Base-by-base conservation (phyloP, 2,113 vertebrate species). In the Oenanthe oenanthe region DNA sequence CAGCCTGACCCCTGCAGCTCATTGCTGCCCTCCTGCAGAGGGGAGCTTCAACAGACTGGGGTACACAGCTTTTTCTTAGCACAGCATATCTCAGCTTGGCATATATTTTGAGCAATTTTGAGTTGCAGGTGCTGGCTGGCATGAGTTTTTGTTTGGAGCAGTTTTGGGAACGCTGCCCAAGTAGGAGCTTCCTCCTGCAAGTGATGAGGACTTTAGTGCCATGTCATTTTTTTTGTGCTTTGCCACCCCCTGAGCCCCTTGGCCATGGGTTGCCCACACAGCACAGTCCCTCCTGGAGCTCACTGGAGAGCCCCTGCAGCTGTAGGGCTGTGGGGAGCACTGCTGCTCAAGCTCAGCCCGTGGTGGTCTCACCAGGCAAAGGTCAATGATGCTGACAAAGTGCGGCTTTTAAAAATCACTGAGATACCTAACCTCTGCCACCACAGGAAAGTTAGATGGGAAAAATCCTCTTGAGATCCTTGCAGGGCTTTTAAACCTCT, bases 301-400 rank as follows among this genome's bases (percentile, higher is more conserved):
- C 5, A 0, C 34, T n/a, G 36, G 34, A 0, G 1, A 62, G 58
- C 14, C 4, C 1, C n/a, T 17, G 3, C 14, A 66, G 66, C 61
- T 72, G 66, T 16, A 51, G 66, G n/a, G 25, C 74, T 54, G 21
- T 0, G 1, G 32, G 1, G 0, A 14, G 2, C 4, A 14, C 31
- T 10, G 8, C 29, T 74, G 77, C 10, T 61, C 36, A 43, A 25
- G 42, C 17, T 74, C 29, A 47, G 34, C 19, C 74, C 1, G 0
- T 31, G 56, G 42, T 60, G 32, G 12, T 82, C 48, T 60, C 53
- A 40, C 6, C 58, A 65, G 31, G 8, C 25, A 58, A 86, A 62
- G 24, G 38, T 54, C 76, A 62, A 88, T 88, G 63, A 54, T 5
- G 8, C 34, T 3, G 2, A 47, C 53, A 54, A 91, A 71, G 31